phyloP scores from a whole-genome alignment of 2,113 vertebrate genomes.

The Numida meleagris region DNA sequence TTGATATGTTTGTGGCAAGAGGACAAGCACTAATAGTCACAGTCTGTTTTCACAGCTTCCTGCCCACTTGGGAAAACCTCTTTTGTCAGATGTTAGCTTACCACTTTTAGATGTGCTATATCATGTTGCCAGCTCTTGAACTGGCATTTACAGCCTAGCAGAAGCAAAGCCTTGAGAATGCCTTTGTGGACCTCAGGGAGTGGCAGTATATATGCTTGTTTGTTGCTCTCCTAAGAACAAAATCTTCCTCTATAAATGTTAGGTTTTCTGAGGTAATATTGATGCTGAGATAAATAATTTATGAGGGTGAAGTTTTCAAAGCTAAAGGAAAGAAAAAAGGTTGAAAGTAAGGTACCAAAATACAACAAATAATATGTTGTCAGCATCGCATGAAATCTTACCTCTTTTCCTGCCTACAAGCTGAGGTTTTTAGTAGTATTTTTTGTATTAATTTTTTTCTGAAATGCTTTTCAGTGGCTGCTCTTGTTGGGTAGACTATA shows the following conservation, averaged over 20 bases:
- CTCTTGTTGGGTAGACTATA: background rate
- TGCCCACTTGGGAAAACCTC: background rate
- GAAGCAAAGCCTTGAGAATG: background rate
- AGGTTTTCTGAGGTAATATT: background rate
- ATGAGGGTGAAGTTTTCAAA: background rate
- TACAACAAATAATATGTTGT: background rate
- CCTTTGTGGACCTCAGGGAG: background rate
- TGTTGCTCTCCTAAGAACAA: background rate
- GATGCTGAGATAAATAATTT: background rate
- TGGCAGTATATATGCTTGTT: background rate
- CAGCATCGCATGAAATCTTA: background rate
- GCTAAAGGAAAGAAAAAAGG: background rate
- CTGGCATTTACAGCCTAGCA: fast-evolving
- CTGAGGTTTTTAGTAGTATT: background rate
- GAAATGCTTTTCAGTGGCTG: background rate
- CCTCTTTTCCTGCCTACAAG: background rate
- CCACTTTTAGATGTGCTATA: background rate
- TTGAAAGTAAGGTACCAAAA: background rate
- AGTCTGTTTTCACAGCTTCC: background rate
- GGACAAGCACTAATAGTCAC: background rate
- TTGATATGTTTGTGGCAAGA: background rate
- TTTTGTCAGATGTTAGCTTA: background rate
- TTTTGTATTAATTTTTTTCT: background rate
- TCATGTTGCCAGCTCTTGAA: background rate
- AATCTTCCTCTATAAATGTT: background rate